Evolutionary conservation across 2,888 invertebrate species (phyloP), one percentile per base, ranked within the genome.

Genomic region (Lymantria dispar): DNA sequence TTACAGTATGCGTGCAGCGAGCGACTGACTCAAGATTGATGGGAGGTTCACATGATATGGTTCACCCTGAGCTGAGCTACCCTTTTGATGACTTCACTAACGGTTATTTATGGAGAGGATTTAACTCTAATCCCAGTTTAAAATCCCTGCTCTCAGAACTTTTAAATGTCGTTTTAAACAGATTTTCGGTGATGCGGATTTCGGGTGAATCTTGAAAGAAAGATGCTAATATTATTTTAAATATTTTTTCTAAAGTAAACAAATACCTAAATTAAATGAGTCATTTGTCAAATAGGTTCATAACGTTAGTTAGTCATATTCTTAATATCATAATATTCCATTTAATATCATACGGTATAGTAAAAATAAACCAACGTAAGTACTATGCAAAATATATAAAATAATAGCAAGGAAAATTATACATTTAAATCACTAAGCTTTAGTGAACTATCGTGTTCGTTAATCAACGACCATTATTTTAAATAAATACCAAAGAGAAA

Each of bases 81-180:
- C 88, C 88, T 87, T 87, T 84, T 87, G 89, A 90, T 85, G 87
- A 88, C 88, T 90, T 87, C 83, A 88, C 87, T 89, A 87, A 86
- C 85, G 74, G 83, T 86, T 85, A 88, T 89, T 87, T 87, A 88
- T 86, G 80, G 80, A 74, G 63, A 66, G 12, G 80, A 85, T 79
- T 87, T 84, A 80, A 70, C 77, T 74, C 73, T 78, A 78, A 85
- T 83, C 80, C 79, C 73, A 68, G 68, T 69, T 71, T 74, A 70
- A 78, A 83, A 78, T 79, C 76, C 68, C 58, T 64, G 69, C 74
- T 72, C 75, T 75, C 72, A 67, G 76, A 75, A 74, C 3, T 71
- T 80, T 80, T 73, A 76, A 84, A 83, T 74, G 75, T 70, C 58
- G 70, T 79, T 81, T 80, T 72, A 76, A 80, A 80, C 58, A 66